A percentile compares a stretch with the other conserved stretches of the same genome.
Evolutionary conservation across 2,888 invertebrate genomes (phyloP).

Genomic region (Pristionchus fissidentatus): DNA sequence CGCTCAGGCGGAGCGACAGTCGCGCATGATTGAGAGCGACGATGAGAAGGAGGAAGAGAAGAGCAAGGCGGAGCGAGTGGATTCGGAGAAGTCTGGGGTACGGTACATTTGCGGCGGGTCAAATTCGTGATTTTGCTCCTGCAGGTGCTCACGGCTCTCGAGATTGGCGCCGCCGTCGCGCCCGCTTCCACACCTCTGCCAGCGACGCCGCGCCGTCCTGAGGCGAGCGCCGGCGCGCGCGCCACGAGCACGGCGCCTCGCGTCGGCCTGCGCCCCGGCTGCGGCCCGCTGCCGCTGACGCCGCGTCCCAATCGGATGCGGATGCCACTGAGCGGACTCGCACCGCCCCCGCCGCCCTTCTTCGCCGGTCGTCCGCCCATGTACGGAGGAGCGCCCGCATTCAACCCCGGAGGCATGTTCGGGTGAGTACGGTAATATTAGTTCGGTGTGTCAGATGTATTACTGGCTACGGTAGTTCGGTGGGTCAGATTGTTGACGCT

Average conservation of each 20-base stretch:
- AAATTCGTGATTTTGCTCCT: too few relatives aligned
- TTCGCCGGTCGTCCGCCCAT: neutral
- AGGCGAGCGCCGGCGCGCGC: neutral
- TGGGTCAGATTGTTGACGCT: neutral
- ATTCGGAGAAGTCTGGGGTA: constrained; percentile 2
- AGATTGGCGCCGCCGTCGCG: neutral
- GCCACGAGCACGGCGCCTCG: neutral
- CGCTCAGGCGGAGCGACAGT: neutral
- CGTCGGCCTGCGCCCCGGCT: neutral
- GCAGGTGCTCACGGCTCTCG: neutral
- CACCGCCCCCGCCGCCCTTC: neutral
- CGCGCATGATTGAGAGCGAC: neutral
- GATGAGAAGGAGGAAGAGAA: neutral
- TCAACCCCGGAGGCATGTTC: constrained; percentile 20
- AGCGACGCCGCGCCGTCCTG: constrained; percentile 7
- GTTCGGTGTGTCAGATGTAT: too few relatives aligned
- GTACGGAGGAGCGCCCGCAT: constrained; percentile 29
- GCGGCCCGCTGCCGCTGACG: constrained; percentile 26
- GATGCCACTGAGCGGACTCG: neutral
- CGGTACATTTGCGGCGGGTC: too few relatives aligned
- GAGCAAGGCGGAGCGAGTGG: neutral
- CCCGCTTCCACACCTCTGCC: neutral
- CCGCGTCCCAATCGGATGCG: neutral
- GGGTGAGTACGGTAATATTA: neutral
- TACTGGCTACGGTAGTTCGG: neutral